Evolutionary conservation across 1,140 invertebrate species (phyloP).

Genomic region (Drosophila sucinea): DNA sequence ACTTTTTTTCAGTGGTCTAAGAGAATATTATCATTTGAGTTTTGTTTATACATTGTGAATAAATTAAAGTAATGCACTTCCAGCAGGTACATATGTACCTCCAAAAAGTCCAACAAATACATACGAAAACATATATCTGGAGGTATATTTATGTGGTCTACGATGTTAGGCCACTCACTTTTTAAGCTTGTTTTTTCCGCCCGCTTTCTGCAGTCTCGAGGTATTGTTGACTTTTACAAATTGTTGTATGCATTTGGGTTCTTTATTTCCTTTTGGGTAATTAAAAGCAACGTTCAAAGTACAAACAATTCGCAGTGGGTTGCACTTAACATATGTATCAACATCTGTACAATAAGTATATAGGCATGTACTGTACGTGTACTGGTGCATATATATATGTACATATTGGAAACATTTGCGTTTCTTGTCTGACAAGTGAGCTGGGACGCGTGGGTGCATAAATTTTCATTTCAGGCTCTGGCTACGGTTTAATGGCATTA

Average conservation of each 20-base stretch:
- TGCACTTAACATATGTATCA: constrained; percentile 57
- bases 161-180: constrained; percentile 57
- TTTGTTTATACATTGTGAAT: constrained; percentile 61
- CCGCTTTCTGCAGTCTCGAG: neutral
- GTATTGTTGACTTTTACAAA: constrained; percentile 28
- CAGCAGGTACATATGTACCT: neutral
- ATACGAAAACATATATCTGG: constrained; percentile 19
- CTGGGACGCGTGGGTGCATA: constrained; percentile 67
- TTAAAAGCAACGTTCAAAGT: constrained; percentile 77
- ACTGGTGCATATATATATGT: neutral
- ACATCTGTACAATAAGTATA: constrained; percentile 59
- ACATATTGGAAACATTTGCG: constrained; percentile 12
- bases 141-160: neutral
- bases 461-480: constrained; percentile 63
- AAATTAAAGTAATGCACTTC: constrained; percentile 47
- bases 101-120: neutral
- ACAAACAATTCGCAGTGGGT: constrained; percentile 62
- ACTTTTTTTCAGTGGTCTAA: too few species aligned
- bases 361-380: constrained; percentile 45
- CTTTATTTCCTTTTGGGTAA: constrained; percentile 64
- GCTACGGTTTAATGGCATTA: constrained; percentile 64
- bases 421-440: constrained; percentile 23
- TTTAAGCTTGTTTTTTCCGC: constrained; percentile 47
- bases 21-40: constrained; percentile 30
- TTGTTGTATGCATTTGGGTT: constrained; percentile 53